Conservation (phyloP, 2,797 vertebrate genomes). For the Anniella stebbinsi region DNA sequence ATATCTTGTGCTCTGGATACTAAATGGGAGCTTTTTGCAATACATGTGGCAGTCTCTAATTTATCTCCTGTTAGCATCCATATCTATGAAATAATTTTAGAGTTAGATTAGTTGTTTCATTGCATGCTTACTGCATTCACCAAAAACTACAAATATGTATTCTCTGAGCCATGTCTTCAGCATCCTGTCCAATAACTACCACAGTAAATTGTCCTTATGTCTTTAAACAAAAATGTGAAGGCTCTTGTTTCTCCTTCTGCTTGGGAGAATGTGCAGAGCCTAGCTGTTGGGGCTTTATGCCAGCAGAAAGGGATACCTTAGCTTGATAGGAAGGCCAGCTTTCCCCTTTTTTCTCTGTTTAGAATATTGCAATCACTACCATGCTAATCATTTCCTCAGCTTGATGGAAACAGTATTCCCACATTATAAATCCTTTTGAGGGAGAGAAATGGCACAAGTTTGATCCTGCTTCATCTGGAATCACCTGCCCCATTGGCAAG, state of each 20-base stretch:
- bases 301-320: background rate
- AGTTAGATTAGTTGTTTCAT: constrained; percentile 15
- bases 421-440: background rate
- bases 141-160: background rate
- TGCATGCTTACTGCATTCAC: background rate
- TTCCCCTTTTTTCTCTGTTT: background rate
- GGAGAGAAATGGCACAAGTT: background rate
- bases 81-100: constrained; percentile 81
- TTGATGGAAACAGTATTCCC: background rate
- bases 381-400: background rate
- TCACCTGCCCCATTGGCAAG: background rate
- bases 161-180: background rate
- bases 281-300: background rate
- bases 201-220: background rate
- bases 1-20: constrained; percentile 87
- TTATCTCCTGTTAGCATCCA: constrained; percentile 99
- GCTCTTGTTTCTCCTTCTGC: background rate
- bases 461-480: background rate
- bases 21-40: constrained; percentile 96
- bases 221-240: background rate
- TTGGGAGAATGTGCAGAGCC: background rate
- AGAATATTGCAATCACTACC: background rate
- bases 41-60: constrained; percentile 96
- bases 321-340: background rate
- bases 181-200: background rate